A percentile compares a stretch with the other conserved stretches of the same genome.
phyloP scores from a whole-genome alignment of 2,113 vertebrate genomes.

The Mesocricetus auratus region DNA sequence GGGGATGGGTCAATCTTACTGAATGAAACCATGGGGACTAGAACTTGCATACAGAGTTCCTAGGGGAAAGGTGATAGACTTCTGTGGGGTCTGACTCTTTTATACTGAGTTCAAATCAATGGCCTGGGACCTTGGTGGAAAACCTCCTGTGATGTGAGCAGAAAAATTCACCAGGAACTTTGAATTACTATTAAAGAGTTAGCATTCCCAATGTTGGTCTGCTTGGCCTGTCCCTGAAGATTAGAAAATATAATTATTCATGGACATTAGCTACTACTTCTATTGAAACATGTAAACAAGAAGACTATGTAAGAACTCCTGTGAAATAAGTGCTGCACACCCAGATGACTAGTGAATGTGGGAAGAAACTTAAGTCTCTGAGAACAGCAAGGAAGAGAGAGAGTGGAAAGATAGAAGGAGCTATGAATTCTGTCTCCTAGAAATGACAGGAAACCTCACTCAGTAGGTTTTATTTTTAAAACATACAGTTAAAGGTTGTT shows the following conservation, averaged over 20 bases:
- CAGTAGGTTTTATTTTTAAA: too few relatives aligned
- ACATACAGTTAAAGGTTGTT: too few relatives aligned
- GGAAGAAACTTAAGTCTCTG: neutral
- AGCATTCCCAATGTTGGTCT: neutral
- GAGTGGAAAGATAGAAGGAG: neutral
- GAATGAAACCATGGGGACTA: neutral
- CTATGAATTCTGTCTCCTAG: too few relatives aligned
- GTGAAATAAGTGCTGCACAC: neutral
- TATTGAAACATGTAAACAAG: neutral
- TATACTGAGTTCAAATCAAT: neutral
- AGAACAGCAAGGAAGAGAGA: neutral
- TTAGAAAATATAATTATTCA: neutral
- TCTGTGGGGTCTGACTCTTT: neutral
- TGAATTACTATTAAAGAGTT: neutral
- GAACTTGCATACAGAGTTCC: accelerated
- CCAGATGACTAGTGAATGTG: neutral
- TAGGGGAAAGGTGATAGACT: neutral
- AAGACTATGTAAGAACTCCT: neutral
- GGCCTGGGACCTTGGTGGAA: neutral
- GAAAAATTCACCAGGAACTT: neutral
- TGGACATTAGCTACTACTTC: neutral
- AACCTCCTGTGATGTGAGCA: neutral
- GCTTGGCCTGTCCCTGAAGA: neutral
- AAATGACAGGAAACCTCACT: too few relatives aligned
- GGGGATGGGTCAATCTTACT: neutral